These are phyloP conservation scores for Aphelocoma coerulescens DNA, from an alignment of 2,113 vertebrate genomes.

Conservation along the genomic window DNA sequence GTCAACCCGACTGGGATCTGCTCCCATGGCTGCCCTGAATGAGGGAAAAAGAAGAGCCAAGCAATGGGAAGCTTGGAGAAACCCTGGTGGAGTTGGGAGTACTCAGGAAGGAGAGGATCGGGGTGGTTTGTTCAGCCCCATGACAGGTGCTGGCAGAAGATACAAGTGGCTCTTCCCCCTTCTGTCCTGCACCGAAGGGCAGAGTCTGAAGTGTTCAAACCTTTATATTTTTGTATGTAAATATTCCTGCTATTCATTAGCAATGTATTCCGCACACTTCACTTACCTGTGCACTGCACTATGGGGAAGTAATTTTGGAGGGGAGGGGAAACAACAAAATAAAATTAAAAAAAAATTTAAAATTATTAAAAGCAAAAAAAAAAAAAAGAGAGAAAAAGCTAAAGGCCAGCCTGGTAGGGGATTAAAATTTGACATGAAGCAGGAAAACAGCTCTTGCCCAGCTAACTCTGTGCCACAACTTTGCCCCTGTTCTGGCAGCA, in stretches of 20 bases:
- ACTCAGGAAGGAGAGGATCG: not conserved
- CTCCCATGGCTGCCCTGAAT: not conserved
- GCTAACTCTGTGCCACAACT: not conserved
- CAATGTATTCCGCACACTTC: constrained; percentile 6
- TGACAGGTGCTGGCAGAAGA: not conserved
- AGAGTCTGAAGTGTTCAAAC: constrained; percentile 37
- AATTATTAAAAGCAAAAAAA: not conserved
- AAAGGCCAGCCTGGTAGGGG: not conserved
- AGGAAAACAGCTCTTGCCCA: not conserved
- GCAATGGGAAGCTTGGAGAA: not conserved
- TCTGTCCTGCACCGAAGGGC: not conserved
- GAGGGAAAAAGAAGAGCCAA: not conserved
- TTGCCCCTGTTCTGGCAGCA: not conserved
- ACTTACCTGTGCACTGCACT: constrained; percentile 37
- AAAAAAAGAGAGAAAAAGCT: not conserved
- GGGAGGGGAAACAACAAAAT: not conserved
- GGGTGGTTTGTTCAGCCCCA: not conserved
- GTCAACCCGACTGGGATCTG: accelerated
- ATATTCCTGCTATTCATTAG: constrained; percentile 33
- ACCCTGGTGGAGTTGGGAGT: not conserved
- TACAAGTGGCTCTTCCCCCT: not conserved
- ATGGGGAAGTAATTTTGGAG: not conserved
- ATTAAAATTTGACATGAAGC: not conserved
- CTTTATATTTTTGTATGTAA: constrained; percentile 54
- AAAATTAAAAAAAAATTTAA: not conserved